A percentile compares a stretch with the other conserved stretches of the same genome.
phyloP scores from a whole-genome alignment of 2,888 invertebrate genomes.

The Caenorhabditis sp. region DNA sequence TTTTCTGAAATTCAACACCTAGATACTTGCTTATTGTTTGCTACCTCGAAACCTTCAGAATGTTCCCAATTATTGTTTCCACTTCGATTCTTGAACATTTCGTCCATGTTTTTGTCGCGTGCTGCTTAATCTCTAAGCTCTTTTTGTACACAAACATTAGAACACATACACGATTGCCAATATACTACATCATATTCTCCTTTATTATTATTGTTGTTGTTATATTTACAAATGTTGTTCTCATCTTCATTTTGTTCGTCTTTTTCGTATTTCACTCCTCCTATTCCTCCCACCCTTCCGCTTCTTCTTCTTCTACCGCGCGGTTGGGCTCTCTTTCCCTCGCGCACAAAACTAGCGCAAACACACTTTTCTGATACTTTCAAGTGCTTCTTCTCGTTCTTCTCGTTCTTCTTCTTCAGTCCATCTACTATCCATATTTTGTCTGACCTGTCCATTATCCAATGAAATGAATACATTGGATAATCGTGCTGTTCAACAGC shows the following conservation, averaged over 20 bases:
- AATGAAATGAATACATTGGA: constrained; percentile 2
- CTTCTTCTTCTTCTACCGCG: constrained; percentile 4
- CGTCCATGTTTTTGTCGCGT: too few species aligned
- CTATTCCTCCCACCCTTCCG: constrained; percentile 17
- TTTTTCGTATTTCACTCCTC: constrained; percentile 3
- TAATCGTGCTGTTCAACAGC: neutral
- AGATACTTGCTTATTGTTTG: too few species aligned
- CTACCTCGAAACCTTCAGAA: too few species aligned
- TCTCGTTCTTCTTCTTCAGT: neutral
- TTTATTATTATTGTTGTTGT: too few species aligned
- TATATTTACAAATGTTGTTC: neutral
- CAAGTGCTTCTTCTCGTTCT: constrained; percentile 15
- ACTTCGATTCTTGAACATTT: too few species aligned
- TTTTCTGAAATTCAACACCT: too few species aligned
- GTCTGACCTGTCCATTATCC: neutral
- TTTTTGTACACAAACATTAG: too few species aligned
- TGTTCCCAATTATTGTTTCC: too few species aligned
- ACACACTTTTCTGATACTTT: neutral
- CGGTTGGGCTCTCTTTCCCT: neutral
- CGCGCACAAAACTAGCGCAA: neutral
- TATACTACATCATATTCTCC: too few species aligned
- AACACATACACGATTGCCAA: too few species aligned
- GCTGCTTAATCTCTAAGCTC: too few species aligned
- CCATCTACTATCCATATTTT: neutral
- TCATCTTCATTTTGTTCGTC: neutral